These are phyloP conservation scores for Hydractinia echinata DNA, from an alignment of 30 jellyfish, hydroid and myxozoan species.

Conservation along the genomic window DNA sequence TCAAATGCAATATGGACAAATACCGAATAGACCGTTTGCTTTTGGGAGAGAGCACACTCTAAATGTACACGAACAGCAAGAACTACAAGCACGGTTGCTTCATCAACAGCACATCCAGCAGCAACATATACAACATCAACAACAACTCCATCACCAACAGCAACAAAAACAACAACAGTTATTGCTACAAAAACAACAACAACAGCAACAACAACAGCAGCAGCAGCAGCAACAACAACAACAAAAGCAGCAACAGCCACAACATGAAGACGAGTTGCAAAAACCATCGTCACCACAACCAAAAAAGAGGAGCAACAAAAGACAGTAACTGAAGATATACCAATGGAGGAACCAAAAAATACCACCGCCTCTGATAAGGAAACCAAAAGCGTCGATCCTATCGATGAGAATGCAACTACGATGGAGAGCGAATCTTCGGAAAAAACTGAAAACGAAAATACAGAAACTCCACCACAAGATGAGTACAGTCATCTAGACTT, in stretches of 20 bases:
- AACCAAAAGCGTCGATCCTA: not conserved
- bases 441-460: not conserved
- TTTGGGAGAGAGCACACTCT: not conserved
- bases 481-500: conserved; percentile 17
- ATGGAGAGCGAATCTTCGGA: not conserved
- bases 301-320: not conserved
- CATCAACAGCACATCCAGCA: not conserved
- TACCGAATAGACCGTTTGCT: not conserved
- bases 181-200: conserved; percentile 12
- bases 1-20: conserved; percentile 20
- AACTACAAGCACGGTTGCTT: not conserved
- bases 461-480: not conserved
- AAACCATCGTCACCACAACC: not conserved
- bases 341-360: not conserved
- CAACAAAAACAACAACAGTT: not conserved
- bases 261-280: not conserved
- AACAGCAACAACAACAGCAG: conserved; percentile 3
- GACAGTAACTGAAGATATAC: not conserved
- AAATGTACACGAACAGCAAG: not conserved
- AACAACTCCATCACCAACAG: not conserved
- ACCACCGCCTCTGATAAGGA: not conserved
- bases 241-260: conserved; percentile 13
- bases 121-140: conserved; percentile 16
- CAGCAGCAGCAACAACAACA: conserved; percentile 19
- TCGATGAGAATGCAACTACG: not conserved